Conservation (phyloP, 1,140 invertebrate species). For the Drosophila parvula region DNA sequence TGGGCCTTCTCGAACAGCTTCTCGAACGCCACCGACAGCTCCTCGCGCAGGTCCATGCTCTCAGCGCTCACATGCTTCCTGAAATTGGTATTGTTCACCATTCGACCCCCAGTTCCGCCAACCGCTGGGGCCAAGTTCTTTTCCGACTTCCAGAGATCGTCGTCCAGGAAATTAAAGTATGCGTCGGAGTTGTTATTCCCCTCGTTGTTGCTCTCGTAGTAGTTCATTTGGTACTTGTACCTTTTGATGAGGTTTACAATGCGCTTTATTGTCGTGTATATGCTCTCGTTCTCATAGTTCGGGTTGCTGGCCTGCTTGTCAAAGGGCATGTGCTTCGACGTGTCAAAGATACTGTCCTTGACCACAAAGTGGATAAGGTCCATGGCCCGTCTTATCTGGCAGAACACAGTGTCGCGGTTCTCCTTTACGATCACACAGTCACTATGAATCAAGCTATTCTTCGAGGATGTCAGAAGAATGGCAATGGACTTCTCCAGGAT, state of each 20-base stretch:
- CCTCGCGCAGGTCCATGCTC: slow-evolving; percentile 85
- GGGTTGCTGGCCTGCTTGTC: slow-evolving; percentile 65
- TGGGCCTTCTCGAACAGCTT: slow-evolving; percentile 97
- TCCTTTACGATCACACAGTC: slow-evolving; percentile 96
- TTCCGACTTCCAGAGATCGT: slow-evolving; percentile 69
- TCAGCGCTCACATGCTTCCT: slow-evolving; percentile 73
- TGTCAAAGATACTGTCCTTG: slow-evolving; percentile 93
- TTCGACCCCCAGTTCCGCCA: slow-evolving; percentile 31
- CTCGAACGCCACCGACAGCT: slow-evolving; percentile 93
- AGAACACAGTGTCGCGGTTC: slow-evolving; percentile 98
- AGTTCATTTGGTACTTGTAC: slow-evolving; percentile 69
- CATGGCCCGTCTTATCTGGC: slow-evolving; percentile 98
- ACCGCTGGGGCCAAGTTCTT: slow-evolving; percentile 56
- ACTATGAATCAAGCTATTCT: slow-evolving; percentile 97
- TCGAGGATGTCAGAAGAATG: slow-evolving; percentile 98
- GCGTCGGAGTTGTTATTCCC: slow-evolving; percentile 63
- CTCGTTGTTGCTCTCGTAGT: slow-evolving; percentile 68
- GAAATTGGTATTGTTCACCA: slow-evolving; percentile 67
- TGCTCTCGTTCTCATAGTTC: slow-evolving; percentile 86
- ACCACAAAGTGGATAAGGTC: slow-evolving; percentile 99
- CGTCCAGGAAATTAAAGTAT: slow-evolving; percentile 64
- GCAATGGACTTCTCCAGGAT: slow-evolving; percentile 98
- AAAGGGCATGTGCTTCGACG: slow-evolving; percentile 82
- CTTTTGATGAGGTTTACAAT: slow-evolving; percentile 94
- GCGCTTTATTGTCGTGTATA: slow-evolving; percentile 91